phyloP scores from a whole-genome alignment of 92 coral and sea anemone genomes.

The Paragorgia papillata region DNA sequence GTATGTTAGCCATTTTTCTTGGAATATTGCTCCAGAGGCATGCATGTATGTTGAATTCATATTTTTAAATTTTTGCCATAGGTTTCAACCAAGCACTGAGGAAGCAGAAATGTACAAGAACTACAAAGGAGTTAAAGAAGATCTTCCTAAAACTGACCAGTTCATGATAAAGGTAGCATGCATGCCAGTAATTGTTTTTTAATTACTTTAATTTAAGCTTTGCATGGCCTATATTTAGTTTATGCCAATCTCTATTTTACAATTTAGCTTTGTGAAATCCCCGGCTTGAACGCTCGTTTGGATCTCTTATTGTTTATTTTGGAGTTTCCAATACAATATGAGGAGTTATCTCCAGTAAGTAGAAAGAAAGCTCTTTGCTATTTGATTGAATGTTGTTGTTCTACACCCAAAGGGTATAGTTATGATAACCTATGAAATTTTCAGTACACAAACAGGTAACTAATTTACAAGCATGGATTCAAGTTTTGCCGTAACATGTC shows the following conservation, averaged over 20 bases:
- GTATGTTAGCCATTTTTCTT: too few species aligned
- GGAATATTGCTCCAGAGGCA: too few species aligned
- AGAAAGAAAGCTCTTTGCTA: neutral
- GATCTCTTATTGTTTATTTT: slow-evolving; percentile 80
- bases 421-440: too few species aligned
- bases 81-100: slow-evolving; percentile 93
- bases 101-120: slow-evolving; percentile 95
- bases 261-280: slow-evolving; percentile 78
- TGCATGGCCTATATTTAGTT: neutral
- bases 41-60: too few species aligned
- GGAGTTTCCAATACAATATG: slow-evolving; percentile 91
- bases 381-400: too few species aligned
- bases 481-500: too few species aligned
- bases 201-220: too few species aligned
- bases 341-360: slow-evolving; percentile 94
- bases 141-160: slow-evolving; percentile 78
- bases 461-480: too few species aligned
- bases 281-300: slow-evolving; percentile 80
- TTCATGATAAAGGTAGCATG: slow-evolving; percentile 84
- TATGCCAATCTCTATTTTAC: neutral
- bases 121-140: slow-evolving; percentile 71
- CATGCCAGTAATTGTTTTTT: too few species aligned
- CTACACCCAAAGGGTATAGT: too few species aligned
- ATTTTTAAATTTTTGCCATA: slow-evolving; percentile 31
- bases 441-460: too few species aligned